phyloP scores from a whole-genome alignment of 2,888 invertebrate species.

The Cantharis lateralis region DNA sequence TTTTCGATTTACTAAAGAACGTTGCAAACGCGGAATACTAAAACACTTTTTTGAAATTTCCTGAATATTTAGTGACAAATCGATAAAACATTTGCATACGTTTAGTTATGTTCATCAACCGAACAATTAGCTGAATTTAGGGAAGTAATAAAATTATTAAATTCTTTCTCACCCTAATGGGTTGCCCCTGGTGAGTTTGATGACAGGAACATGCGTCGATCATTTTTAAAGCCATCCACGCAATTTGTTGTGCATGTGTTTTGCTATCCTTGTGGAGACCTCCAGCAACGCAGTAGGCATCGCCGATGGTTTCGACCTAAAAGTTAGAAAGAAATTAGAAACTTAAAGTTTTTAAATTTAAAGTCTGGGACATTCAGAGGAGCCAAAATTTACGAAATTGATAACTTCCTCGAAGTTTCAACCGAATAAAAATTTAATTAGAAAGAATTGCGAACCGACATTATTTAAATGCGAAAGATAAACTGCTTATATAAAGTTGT shows the following conservation, averaged over 20 bases:
- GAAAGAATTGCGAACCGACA: neutral
- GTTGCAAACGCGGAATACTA: neutral
- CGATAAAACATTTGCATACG: neutral
- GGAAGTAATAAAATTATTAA: neutral
- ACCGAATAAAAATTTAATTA: neutral
- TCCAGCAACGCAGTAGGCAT: slow-evolving; percentile 94
- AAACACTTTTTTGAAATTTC: neutral
- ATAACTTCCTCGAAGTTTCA: neutral
- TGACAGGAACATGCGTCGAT: slow-evolving; percentile 87
- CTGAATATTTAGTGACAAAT: neutral
- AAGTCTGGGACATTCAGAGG: neutral
- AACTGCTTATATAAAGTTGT: neutral
- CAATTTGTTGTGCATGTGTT: slow-evolving; percentile 92
- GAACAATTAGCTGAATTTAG: neutral
- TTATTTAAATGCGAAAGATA: neutral
- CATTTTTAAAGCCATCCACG: slow-evolving; percentile 97
- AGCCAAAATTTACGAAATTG: neutral
- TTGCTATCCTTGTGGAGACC: slow-evolving; percentile 85
- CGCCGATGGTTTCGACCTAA: slow-evolving; percentile 94
- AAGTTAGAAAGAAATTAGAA: slow-evolving; percentile 20
- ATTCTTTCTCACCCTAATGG: slow-evolving; percentile 72
- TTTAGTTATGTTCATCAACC: neutral
- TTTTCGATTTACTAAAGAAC: neutral
- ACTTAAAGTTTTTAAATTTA: neutral
- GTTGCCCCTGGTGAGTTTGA: slow-evolving; percentile 88